A percentile compares a stretch with the other conserved stretches of the same genome.
phyloP scores from a whole-genome alignment of 2,888 invertebrate species.

The Oligia fasciuncula region DNA sequence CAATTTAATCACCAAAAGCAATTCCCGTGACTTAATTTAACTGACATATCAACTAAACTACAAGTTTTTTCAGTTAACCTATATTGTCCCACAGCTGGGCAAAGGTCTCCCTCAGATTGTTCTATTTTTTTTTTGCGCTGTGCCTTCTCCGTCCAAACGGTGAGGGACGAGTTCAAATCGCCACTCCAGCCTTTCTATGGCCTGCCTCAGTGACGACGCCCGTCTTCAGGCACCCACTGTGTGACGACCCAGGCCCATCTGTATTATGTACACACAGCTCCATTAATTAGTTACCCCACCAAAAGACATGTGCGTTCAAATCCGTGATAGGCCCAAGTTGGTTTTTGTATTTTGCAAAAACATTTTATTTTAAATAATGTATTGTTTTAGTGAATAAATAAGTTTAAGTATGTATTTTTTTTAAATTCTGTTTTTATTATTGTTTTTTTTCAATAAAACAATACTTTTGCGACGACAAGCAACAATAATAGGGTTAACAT shows the following conservation, averaged over 20 bases:
- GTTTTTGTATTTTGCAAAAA: too few relatives aligned
- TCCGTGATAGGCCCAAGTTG: too few relatives aligned
- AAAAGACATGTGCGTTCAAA: too few relatives aligned
- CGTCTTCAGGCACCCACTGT: background rate
- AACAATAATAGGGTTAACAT: too few relatives aligned
- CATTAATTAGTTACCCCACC: too few relatives aligned
- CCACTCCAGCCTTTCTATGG: background rate
- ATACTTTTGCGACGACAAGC: too few relatives aligned
- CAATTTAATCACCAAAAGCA: background rate
- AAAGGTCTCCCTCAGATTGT: background rate
- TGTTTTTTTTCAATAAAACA: too few relatives aligned
- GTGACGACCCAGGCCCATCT: background rate
- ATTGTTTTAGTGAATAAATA: too few relatives aligned
- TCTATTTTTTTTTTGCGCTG: background rate
- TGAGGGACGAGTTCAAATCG: background rate
- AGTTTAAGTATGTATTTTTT: too few relatives aligned
- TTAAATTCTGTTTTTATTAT: too few relatives aligned
- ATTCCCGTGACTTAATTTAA: background rate
- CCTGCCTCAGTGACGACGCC: background rate
- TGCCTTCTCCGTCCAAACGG: background rate
- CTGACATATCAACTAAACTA: background rate
- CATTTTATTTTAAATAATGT: too few relatives aligned
- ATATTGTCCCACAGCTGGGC: background rate
- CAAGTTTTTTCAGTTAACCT: background rate
- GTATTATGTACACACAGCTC: too few relatives aligned